Conservation (phyloP, 92 coral and sea anemone species). For the Bergia sp. region DNA sequence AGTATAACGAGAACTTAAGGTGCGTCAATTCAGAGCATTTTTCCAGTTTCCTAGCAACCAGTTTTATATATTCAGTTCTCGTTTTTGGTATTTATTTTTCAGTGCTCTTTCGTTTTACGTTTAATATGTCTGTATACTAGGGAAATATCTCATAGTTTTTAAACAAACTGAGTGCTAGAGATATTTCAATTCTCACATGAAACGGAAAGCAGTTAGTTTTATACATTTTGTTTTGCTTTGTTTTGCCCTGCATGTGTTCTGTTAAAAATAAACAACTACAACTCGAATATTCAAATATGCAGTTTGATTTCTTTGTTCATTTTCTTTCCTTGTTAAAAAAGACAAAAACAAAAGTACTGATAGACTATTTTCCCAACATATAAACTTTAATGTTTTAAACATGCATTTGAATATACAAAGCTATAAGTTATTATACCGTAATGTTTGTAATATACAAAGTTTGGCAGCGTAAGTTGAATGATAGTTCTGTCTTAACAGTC, state of each 20-base stretch:
- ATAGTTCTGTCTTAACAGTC: neutral
- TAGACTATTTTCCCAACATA: slow-evolving; percentile 6
- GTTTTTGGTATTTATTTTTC: too few species aligned
- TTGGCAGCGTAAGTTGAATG: neutral
- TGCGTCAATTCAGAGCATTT: too few species aligned
- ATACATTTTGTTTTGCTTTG: neutral
- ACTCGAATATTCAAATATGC: neutral
- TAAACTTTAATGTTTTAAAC: neutral
- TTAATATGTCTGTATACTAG: too few species aligned
- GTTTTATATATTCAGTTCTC: too few species aligned
- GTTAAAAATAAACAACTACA: neutral
- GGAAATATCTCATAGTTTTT: too few species aligned
- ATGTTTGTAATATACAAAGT: slow-evolving; percentile 30
- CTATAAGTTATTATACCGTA: neutral
- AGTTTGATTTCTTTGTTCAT: neutral
- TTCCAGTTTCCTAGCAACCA: too few species aligned
- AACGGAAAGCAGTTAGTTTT: too few species aligned
- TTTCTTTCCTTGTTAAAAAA: neutral
- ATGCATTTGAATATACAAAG: slow-evolving; percentile 30
- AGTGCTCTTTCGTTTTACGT: too few species aligned
- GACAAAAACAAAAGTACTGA: neutral
- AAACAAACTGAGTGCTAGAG: too few species aligned
- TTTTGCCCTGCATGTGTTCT: neutral
- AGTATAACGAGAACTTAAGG: too few species aligned
- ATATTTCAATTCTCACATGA: too few species aligned